A percentile compares a stretch with the other conserved stretches of the same genome.
Evolutionary conservation across 2,797 vertebrate genomes (phyloP).

Genomic region (Eulemur albifrons): DNA sequence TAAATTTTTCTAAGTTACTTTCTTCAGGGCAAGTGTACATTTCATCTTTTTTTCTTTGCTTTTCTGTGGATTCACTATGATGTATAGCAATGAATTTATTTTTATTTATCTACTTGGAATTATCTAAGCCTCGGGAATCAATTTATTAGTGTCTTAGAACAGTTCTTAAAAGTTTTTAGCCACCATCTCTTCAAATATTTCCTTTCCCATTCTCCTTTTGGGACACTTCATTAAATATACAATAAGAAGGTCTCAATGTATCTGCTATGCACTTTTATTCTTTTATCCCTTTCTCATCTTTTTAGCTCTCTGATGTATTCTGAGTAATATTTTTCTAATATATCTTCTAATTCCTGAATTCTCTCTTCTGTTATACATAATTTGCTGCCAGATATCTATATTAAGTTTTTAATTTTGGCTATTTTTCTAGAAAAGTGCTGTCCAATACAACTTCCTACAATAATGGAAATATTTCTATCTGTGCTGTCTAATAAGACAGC

Average conservation of each 20-base stretch:
- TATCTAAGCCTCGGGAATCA: background rate
- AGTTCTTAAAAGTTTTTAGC: background rate
- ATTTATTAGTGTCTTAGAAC: background rate
- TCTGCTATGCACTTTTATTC: background rate
- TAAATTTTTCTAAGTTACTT: background rate
- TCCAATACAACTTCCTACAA: background rate
- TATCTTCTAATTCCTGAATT: background rate
- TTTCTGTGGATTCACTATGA: background rate
- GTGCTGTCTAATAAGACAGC: background rate
- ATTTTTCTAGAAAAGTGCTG: background rate
- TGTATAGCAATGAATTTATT: background rate
- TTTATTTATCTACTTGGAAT: background rate
- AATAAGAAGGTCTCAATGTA: background rate
- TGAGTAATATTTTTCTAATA: background rate
- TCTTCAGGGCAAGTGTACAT: background rate
- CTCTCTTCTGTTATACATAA: background rate
- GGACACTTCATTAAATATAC: background rate
- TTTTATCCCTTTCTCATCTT: background rate
- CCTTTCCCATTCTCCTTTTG: background rate
- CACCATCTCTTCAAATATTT: background rate
- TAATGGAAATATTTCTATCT: background rate
- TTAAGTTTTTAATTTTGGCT: background rate
- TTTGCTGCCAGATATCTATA: background rate
- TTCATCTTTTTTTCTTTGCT: background rate
- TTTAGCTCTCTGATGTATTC: background rate